Base-by-base conservation (phyloP, 2,888 invertebrate genomes). In the Cryptus armator region DNA sequence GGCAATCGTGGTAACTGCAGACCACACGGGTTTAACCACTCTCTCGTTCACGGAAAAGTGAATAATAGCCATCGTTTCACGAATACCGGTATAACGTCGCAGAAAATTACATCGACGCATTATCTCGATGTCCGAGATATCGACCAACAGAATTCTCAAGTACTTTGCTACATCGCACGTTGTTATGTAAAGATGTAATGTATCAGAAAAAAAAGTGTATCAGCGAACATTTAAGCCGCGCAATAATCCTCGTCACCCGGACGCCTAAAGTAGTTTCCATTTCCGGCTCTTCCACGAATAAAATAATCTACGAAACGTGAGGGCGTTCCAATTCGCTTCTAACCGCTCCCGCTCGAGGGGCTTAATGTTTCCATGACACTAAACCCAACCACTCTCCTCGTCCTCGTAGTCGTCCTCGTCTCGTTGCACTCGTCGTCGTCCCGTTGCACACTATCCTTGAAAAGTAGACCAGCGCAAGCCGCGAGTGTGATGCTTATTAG, bases 1-100 rank as follows among this genome's bases (percentile, higher is more conserved):
- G 66, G 68, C 71, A 84, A 81, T 83, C 67, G 79, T 72, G 80
- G 76, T 81, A 77, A 86, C 71, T 78, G 72, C 70, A 10, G 48
- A 48, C 74, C 81, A 24, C 77, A 12, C 29, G 56, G 29, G 72
- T 74, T 84, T 46, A 66, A 75, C 81, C 75, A 46, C 70, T 70
- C 32, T 66, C 46, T 10, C 46, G 10, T 16, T 37, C 67, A 48
- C 19, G 64, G 43, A 48, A 68, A 76, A 74, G 72, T 78, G 67
- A 67, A 66, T 67, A 71, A 76, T 66, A 19, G 46, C 62, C 24
- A 32, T 37, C 14, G 46, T 53, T 66, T 51, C 59, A 43, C 44
- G 29, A 29, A 9, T 29, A 46, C 74, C 29, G n/a, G 12, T 48
- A 62, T 44, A 32, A 32, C 14, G 59, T 51, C 16, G 51, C 43